Base-by-base conservation (phyloP, 2,113 vertebrate genomes). In the Strigops habroptila region DNA sequence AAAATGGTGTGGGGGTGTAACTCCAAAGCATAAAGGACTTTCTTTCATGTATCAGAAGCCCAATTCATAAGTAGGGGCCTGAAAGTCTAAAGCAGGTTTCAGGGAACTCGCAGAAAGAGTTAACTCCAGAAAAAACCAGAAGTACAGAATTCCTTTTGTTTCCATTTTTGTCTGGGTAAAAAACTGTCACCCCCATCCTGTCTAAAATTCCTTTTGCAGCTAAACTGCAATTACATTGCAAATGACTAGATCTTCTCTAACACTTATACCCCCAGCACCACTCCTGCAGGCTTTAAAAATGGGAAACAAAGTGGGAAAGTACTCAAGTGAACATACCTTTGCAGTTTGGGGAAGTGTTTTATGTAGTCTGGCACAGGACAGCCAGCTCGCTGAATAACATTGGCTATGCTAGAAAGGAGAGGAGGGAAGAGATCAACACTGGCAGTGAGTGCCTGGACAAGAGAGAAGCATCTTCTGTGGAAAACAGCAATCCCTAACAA, bases 341-440 rank as follows among this genome's bases (percentile, higher is more conserved):
- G 98, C 71, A 99, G 96, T 89, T 97, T 99, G 93, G 99, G 99
- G 65, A 99, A 98, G 67, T 99, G 98, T 62, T 98, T 98, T 96
- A 99, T 99, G 97, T 99, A 99, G 67, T 99, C 99, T 13, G 99
- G 99, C 22, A 99, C 99, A 51, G 99, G 99, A 96, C 99, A 99
- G 49, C 99, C 99, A 7, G 99, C 98, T 95, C 98, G 98, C 96
- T 99, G 99, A 68, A 99, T 99, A 52, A 99, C 98, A 16, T 96
- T 99, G 55, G 99, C 99, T 76, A 99, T 98, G 73, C 99, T 99
- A 91, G 86, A 90, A 82, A 73, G 65, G 94, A 97, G 63, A 78
- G 13, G n/a, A 79, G 59, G 18, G 49, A 57, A 86, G 22, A 80
- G 46, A 51, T 93, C n/a, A 76, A 12, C 14, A 33, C 23, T 1